Evolutionary conservation across 2,888 invertebrate species (phyloP).

Genomic region (Spilarctia lutea): DNA sequence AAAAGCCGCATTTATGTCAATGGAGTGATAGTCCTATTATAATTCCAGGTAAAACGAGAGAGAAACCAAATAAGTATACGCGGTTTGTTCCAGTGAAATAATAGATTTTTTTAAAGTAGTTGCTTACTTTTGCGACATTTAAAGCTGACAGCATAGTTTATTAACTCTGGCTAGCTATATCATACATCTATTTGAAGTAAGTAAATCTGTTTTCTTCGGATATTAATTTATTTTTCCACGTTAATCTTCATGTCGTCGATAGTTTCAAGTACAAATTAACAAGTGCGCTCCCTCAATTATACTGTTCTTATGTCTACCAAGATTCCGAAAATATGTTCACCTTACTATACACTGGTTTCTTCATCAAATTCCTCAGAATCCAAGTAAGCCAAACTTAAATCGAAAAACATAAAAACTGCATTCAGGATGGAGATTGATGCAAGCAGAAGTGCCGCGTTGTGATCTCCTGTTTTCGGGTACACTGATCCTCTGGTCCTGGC

Average conservation of each 20-base stretch:
- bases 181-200: not conserved
- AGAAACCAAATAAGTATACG: not conserved
- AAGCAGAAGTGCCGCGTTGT: slow-evolving; percentile 59
- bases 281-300: not conserved
- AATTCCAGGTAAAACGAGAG: not conserved
- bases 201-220: too few species aligned
- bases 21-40: not conserved
- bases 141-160: not conserved
- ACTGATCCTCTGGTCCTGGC: slow-evolving; percentile 58
- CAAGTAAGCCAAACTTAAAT: slow-evolving; percentile 77
- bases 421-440: slow-evolving; percentile 69
- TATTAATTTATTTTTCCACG: too few species aligned
- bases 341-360: slow-evolving; percentile 72
- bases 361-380: slow-evolving; percentile 82
- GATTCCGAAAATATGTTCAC: slow-evolving; percentile 44
- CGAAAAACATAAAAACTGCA: slow-evolving; percentile 75
- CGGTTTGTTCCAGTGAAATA: not conserved
- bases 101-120: not conserved
- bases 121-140: too few species aligned
- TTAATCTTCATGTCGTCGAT: too few species aligned
- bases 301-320: slow-evolving; percentile 13
- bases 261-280: not conserved
- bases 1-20: slow-evolving; percentile 42
- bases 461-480: slow-evolving; percentile 73
- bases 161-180: not conserved